phyloP scores from a whole-genome alignment of 1,140 invertebrate species.

The Atopsyche davidsoni region DNA sequence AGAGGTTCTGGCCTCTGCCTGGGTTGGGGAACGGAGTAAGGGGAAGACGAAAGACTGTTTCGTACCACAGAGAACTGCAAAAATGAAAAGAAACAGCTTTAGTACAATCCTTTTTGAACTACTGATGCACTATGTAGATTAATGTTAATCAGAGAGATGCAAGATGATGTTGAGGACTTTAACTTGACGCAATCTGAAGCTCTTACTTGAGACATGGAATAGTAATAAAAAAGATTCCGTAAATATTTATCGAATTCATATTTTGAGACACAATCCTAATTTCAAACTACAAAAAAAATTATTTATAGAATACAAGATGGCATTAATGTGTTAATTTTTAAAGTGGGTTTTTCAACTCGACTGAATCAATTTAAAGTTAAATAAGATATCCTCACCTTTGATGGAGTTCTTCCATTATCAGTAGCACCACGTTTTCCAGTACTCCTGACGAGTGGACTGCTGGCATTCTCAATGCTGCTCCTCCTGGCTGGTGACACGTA shows the following conservation, averaged over 20 bases:
- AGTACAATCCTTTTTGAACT: background rate
- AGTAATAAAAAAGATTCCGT: background rate
- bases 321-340: background rate
- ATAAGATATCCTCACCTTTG: constrained; percentile 10
- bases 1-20: background rate
- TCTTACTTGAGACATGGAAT: background rate
- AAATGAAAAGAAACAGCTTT: constrained; percentile 8
- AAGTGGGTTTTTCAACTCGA: background rate
- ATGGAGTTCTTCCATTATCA: constrained; percentile 15
- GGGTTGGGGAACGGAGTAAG: background rate
- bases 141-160: background rate
- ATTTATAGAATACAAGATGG: background rate
- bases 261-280: no score
- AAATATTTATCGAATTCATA: background rate
- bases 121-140: background rate
- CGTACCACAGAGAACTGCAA: constrained; percentile 24
- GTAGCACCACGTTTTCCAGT: background rate
- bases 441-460: background rate
- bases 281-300: background rate
- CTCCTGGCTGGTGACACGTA: background rate
- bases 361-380: background rate
- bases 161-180: background rate
- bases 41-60: constrained; percentile 3
- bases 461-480: background rate
- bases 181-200: background rate